These are phyloP conservation scores for Piprites chloris DNA, from an alignment of 2,113 vertebrate genomes.

Conservation along the genomic window DNA sequence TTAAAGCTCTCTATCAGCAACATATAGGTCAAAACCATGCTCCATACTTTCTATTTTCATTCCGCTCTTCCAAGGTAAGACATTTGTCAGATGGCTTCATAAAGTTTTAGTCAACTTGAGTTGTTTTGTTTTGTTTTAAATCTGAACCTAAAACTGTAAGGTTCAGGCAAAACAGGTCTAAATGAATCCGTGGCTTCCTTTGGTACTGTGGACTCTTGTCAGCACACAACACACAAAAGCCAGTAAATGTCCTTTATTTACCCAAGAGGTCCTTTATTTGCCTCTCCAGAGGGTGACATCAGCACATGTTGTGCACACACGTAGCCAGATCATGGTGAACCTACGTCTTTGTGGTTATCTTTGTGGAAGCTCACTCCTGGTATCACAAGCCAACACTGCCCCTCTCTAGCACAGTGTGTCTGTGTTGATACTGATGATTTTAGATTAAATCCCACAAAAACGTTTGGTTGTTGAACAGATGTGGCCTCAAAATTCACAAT, in stretches of 20 bases:
- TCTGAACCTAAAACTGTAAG: background rate
- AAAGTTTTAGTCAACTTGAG: background rate
- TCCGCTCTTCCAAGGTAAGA: background rate
- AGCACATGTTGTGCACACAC: background rate
- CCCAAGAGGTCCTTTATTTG: background rate
- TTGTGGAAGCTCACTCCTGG: background rate
- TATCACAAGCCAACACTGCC: background rate
- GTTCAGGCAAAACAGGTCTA: background rate
- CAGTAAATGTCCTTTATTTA: background rate
- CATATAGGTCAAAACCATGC: background rate
- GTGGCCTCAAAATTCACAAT: background rate
- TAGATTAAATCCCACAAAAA: background rate
- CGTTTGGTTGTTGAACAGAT: background rate
- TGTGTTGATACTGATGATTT: background rate
- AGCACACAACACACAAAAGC: background rate
- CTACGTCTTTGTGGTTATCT: background rate
- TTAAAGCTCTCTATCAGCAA: background rate
- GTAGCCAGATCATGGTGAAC: background rate
- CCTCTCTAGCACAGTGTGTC: background rate
- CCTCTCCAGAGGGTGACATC: conserved; percentile 12
- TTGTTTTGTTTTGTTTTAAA: background rate
- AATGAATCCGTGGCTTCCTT: background rate
- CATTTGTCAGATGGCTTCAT: background rate
- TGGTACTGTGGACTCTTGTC: background rate
- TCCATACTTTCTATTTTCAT: background rate